Evolutionary conservation across 2,113 vertebrate genomes (phyloP).

Genomic region (Pimephales promelas): DNA sequence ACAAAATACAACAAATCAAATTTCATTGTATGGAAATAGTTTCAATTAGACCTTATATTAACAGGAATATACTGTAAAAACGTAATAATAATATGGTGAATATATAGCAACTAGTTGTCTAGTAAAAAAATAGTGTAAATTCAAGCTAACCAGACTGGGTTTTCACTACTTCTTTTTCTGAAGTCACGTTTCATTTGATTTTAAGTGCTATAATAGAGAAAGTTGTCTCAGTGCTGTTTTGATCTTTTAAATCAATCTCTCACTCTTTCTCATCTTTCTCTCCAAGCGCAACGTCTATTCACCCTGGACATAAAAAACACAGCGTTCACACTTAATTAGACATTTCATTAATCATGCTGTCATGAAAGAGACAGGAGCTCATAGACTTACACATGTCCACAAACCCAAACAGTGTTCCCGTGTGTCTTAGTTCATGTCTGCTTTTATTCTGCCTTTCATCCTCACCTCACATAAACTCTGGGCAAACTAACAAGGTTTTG

Average conservation of each 20-base stretch:
- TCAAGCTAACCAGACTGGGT: neutral
- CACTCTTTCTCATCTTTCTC: neutral
- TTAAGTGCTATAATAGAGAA: neutral
- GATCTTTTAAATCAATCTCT: neutral
- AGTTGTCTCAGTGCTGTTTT: neutral
- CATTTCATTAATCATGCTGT: constrained; percentile 49
- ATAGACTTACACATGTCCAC: constrained; percentile 7
- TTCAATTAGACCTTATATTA: neutral
- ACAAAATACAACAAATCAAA: neutral
- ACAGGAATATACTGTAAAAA: too few species aligned
- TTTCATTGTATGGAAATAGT: neutral
- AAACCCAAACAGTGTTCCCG: neutral
- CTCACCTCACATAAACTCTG: constrained; percentile 15
- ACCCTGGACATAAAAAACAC: constrained; percentile 27
- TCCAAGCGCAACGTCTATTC: constrained; percentile 20
- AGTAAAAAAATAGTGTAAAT: neutral
- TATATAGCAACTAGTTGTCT: neutral
- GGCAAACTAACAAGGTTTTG: constrained; percentile 28
- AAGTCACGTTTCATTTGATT: neutral
- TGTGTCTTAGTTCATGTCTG: neutral
- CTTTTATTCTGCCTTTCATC: neutral
- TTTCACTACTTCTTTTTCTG: neutral
- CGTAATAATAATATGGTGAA: neutral
- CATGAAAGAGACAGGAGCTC: constrained; percentile 13
- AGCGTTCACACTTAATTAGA: constrained; percentile 32